Base-by-base conservation (phyloP, 2,113 vertebrate species). In the Pterocles orientalis region DNA sequence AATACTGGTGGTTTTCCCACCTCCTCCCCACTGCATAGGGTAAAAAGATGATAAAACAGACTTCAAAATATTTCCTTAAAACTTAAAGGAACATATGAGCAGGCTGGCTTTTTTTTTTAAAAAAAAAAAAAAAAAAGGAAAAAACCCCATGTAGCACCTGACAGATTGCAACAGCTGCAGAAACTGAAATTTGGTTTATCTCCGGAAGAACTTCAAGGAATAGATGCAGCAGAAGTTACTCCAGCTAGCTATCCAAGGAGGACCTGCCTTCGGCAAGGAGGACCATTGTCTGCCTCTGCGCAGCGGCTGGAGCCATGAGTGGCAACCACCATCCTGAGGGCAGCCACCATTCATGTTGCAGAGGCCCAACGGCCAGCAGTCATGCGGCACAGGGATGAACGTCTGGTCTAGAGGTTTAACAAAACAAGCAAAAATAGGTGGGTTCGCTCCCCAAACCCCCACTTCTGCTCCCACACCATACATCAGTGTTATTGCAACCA, bases 221-320 rank as follows among this genome's bases (percentile, higher is more conserved):
- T 12, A 14, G 36, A 66, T 51, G 57, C 1, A 33, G 57, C 60
- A 85, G 77, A 71, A 72, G 45, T 17, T 62, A 48, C 11, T 19
- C 20, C 57, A 57, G 25, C 29, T 26, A 76, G 18, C 36, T 39
- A 9, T 9, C 10, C 25, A 11, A 20, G 51, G 28, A 81, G 53
- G 15, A 41, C 24, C 31, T 75, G 66, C 19, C 31, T 75, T 69
- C 0, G 14, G n/a, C 56, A 26, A 9, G 0, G 1, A 62, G n/a
- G 48, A 93, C n/a, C 34, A 4, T 19, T 57, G 39, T 62, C 79
- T 39, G 47, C 24, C 20, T 28, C 47, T 31, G n/a, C 12, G 2
- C 1, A 5, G 54, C 2, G 3, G 24, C 36, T 72, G 23, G 19
- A 57, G 33, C 1, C 2, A 86, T 29, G 33, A 18, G 20, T 3